Base-by-base conservation (phyloP, 2,797 vertebrate genomes). In the Champsocephalus gunnari region DNA sequence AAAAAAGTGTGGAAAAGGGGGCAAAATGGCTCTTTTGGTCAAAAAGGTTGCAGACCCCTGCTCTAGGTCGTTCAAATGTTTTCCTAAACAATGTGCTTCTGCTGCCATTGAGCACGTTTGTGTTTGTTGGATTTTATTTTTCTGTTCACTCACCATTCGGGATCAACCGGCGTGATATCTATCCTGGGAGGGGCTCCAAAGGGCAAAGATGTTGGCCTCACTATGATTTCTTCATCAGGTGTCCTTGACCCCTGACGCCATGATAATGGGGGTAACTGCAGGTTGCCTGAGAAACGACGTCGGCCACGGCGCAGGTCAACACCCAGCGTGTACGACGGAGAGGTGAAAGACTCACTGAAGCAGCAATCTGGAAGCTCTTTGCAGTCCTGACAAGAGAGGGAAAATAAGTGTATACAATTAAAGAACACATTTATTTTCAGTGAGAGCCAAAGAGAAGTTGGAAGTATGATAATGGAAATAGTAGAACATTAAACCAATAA, bases 241-340 rank as follows among this genome's bases (percentile, higher is more conserved):
- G 96, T 98, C 74, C 92, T 93, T 0, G 96, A 95, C 60, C 90
- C 92, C 89, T 98, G 98, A 34, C 98, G 93, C 91, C 97, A 98
- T 24, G 97, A 95, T 81, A 99, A 65, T 0, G 98, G 98, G 0
- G 98, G 98, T 1, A 99, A 90, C 93, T 99, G 97, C 82, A 99
- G 89, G 74, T 95, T 99, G 32, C 98, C 98, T 0, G 98, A 98
- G 77, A 96, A 97, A 59, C 97, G 97, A 0, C 97, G 92, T 9
- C 96, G 93, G 8, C 98, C 96, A 47, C 96, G 91, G 73, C 97
- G 96, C 66, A 99, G 95, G 90, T 99, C 98, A 0, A 98, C 96
- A 9, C 96, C 97, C 82, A 98, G 94, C 0, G 95, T 93, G 64
- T 96, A 97, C 80, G 94, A 95, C 3, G 97, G 94, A 2, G 97